phyloP scores from a whole-genome alignment of 2,113 vertebrate genomes.

The Semicossyphus pulcher region DNA sequence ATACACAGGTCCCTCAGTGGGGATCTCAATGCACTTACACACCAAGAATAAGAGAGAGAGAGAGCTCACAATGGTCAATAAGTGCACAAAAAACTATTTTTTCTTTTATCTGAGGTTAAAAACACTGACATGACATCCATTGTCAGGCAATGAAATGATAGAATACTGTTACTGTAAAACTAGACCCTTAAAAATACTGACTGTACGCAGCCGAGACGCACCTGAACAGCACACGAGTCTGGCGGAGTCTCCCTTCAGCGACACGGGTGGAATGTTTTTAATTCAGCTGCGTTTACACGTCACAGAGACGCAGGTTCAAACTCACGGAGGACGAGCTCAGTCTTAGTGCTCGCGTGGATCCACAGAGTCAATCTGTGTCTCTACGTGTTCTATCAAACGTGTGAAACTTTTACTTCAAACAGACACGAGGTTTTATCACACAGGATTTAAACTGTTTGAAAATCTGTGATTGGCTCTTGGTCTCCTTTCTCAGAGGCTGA shows the following conservation, averaged over 20 bases:
- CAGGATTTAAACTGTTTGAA: no score
- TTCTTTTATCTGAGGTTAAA: conserved; percentile 83
- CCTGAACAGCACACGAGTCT: conserved; percentile 85
- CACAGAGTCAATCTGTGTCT: no score
- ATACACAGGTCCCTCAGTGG: conserved; percentile 88
- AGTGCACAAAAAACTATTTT: conserved; percentile 93
- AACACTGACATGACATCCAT: conserved; percentile 92
- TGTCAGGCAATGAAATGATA: conserved; percentile 93
- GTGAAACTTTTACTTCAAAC: not conserved
- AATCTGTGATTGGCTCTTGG: not conserved
- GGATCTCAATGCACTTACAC: conserved; percentile 93
- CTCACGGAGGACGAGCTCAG: no score
- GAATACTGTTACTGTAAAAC: conserved; percentile 91
- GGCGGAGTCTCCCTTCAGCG: conserved; percentile 18
- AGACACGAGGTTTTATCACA: no score
- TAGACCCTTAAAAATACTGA: conserved; percentile 90
- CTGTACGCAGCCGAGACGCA: conserved; percentile 81
- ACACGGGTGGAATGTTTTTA: not conserved
- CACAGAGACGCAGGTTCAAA: not conserved
- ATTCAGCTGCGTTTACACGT: conserved; percentile 36
- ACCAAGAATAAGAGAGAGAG: conserved; percentile 83
- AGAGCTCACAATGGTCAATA: conserved; percentile 94
- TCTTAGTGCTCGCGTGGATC: no score
- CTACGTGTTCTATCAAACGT: not conserved
- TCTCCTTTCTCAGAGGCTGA: not conserved